Percentiles rank a stretch among this genome's conserved stretches.
These are phyloP conservation scores for Zaprionus africanus DNA, from an alignment of 1,140 invertebrate genomes.

Conservation along the genomic window DNA sequence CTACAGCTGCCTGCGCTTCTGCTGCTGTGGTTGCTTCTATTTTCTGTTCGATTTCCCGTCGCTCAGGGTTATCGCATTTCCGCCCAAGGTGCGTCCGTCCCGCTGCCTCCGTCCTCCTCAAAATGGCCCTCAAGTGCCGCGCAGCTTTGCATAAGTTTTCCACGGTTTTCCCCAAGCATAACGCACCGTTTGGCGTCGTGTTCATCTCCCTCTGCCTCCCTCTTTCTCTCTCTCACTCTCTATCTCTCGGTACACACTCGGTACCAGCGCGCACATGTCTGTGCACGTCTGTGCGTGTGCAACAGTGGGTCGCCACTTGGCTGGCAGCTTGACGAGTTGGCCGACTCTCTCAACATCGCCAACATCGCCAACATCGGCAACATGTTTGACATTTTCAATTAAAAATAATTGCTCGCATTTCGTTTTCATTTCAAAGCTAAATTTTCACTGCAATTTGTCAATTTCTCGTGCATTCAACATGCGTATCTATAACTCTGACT, in stretches of 20 bases:
- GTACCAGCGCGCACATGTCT: neutral
- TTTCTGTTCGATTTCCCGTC: constrained; percentile 39
- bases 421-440: constrained; percentile 64
- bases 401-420: constrained; percentile 82
- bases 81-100: constrained; percentile 66
- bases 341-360: constrained; percentile 39
- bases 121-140: constrained; percentile 64
- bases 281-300: constrained; percentile 20
- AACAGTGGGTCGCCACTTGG: constrained; percentile 19
- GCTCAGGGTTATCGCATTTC: constrained; percentile 81
- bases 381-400: constrained; percentile 81
- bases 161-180: constrained; percentile 38
- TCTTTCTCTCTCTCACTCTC: neutral
- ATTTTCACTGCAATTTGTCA: constrained; percentile 75
- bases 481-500: constrained; percentile 26
- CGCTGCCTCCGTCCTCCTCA: constrained; percentile 2
- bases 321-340: constrained; percentile 45
- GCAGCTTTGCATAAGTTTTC: constrained; percentile 48
- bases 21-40: constrained; percentile 23
- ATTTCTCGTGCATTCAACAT: constrained; percentile 44
- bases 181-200: neutral
- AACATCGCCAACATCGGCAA: constrained; percentile 39
- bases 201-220: neutral
- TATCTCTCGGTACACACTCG: neutral
- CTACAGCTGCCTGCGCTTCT: constrained; percentile 6